Conservation (phyloP, 2,113 vertebrate genomes). For the Vireo altiloquus region DNA sequence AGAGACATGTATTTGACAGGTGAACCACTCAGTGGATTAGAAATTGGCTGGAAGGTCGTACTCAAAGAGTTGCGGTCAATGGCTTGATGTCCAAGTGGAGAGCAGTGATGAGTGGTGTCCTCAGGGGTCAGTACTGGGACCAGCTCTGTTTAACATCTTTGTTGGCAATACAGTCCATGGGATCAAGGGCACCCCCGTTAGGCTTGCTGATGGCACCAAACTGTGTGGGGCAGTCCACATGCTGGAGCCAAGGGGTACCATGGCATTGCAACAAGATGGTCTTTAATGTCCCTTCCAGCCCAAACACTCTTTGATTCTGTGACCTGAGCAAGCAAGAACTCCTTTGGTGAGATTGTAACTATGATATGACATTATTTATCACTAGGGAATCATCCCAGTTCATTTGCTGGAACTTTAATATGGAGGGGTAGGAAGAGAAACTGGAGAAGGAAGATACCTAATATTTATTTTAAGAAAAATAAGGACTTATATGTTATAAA, state of each 20-base stretch:
- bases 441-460: not conserved
- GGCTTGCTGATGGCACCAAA: too few relatives aligned
- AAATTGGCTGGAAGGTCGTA: accelerated
- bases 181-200: accelerated
- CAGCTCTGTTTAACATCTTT: not conserved
- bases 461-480: not conserved
- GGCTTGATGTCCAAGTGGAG: not conserved
- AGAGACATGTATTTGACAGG: not conserved
- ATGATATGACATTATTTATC: not conserved
- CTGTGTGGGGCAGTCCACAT: not conserved
- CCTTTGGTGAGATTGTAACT: not conserved
- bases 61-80: not conserved
- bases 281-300: not conserved
- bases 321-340: not conserved
- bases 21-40: not conserved
- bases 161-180: not conserved
- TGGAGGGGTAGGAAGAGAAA: not conserved
- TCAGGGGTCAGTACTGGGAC: not conserved
- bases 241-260: not conserved
- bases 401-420: not conserved
- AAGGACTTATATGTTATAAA: not conserved
- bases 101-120: not conserved
- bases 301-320: not conserved
- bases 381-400: not conserved
- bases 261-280: not conserved